Base-by-base conservation (phyloP, 2,888 invertebrate species). In the Yponomeuta cagnagella region DNA sequence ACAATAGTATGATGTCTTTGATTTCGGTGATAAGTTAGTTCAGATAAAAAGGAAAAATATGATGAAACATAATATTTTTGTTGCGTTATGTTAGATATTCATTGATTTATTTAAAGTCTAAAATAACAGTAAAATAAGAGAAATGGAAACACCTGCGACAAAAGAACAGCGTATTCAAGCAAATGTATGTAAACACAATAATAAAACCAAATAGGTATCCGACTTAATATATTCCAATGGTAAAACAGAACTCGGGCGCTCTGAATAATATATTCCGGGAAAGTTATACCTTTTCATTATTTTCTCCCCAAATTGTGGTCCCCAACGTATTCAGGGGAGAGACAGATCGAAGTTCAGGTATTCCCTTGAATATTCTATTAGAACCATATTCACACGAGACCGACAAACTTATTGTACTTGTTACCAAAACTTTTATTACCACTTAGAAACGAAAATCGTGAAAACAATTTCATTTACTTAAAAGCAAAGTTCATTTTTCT, bases 231-330 rank as follows among this genome's bases (percentile, higher is more conserved):
- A 58, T 58, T 58, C 52, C 52, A 5, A 12, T 15, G 52, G 52
- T 58, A 58, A 58, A 58, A 58, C 15, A 58, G 52, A 52, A 58
- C 72, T 67, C 63, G 72, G 73, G 48, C 70, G 70, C 68, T 70
- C 72, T 82, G 80, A 85, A 85, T 84, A 82, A 84, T 80, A 82
- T 76, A 83, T 81, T 30, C 71, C 72, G 73, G 69, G 74, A 77
- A 82, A 84, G 75, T 81, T 80, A 78, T 75, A 80, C 76, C 74
- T 78, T 83, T 85, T 85, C 82, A 85, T 85, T 86, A 85, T 82
- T 82, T 58, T 82, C 78, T 75, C 73, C 73, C 77, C 80, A 85
- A 82, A 85, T 82, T 82, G 77, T 77, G 75, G 76, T 81, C 84
- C 79, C 82, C 10, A n/a, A 71, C 78, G 83, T 65, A 77, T 72